Base-by-base conservation (phyloP, 2,888 invertebrate genomes). In the Apomyelois bistriatella region DNA sequence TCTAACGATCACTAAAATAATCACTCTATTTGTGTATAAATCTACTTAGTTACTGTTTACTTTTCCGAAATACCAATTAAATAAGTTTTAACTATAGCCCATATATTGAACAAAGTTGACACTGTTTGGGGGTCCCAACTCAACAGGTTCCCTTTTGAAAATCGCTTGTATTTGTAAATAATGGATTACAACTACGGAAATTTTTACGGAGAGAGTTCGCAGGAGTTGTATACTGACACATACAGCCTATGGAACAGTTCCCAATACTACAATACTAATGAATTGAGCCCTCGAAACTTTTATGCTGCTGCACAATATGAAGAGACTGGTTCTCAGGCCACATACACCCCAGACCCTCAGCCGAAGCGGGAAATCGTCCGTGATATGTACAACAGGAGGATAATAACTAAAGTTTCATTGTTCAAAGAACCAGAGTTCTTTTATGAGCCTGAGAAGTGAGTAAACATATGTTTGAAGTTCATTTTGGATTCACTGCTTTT, bases 211-310 rank as follows among this genome's bases (percentile, higher is more conserved):
- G 64, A 68, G 48, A 61, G 54, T 15, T 57, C 56, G 22, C 49
- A 48, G 40, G 50, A 65, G 53, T 61, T 49, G 48, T 68, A 64
- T 46, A 60, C 66, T 43, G 66, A 68, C 52, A 60, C 66, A 4
- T 74, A 74, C 52, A 68, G 65, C 53, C 60, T 74, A 48, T 74
- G 74, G 68, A 65, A 67, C 9, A 70, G 66, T 48, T 72, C 73
- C 15, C 58, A 62, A 37, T 72, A 64, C 56, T 72, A 72, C 53
- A 68, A 74, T 52, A 73, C 66, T 35, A 72, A 71, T 42, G 71
- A 74, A 51, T 53, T 74, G 9, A 67, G 65, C 13, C 66, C 68
- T 1, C 60, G 62, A 54, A 64, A 65, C 48, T 61, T 57, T 46
- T 58, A 62, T 22, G 57, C 60, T 6, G 64, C 42, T 3, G 16